These are phyloP conservation scores for Perizoma affinitatum DNA, from an alignment of 2,888 invertebrate species.

Conservation along the genomic window DNA sequence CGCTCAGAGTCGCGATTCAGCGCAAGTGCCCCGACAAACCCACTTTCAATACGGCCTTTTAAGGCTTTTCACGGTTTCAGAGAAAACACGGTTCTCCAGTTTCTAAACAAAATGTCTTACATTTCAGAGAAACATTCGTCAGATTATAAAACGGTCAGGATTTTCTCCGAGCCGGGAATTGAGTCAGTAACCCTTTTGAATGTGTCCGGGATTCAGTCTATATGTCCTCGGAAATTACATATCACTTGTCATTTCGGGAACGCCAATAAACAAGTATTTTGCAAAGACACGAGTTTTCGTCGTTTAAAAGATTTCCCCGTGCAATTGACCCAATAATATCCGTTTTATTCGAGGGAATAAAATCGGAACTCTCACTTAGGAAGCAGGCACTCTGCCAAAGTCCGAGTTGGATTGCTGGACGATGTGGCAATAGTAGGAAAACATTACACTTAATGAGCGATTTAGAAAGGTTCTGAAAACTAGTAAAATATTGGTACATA, in stretches of 20 bases:
- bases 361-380: constrained; percentile 43
- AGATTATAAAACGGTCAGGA: constrained; percentile 39
- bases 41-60: constrained; percentile 48
- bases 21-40: constrained; percentile 38
- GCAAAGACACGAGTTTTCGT: constrained; percentile 33
- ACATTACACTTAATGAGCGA: constrained; percentile 42
- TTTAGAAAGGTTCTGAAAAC: constrained; percentile 39
- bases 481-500: constrained; percentile 26
- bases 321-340: constrained; percentile 43
- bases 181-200: constrained; percentile 35
- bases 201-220: constrained; percentile 29
- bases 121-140: constrained; percentile 36
- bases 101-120: constrained; percentile 40
- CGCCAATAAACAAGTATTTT: constrained; percentile 36
- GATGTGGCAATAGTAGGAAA: constrained; percentile 32
- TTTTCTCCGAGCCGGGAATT: constrained; percentile 30
- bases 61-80: constrained; percentile 32
- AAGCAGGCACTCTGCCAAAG: constrained; percentile 43
- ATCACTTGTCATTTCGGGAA: constrained; percentile 31
- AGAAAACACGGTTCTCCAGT: constrained; percentile 30
- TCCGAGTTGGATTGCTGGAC: constrained; percentile 36
- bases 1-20: constrained; percentile 51
- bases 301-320: constrained; percentile 40
- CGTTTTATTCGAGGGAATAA: constrained; percentile 42
- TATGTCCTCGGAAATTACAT: constrained; percentile 33